Base-by-base conservation (phyloP, 23 tunicate species). In the Trididemnum miniatum region DNA sequence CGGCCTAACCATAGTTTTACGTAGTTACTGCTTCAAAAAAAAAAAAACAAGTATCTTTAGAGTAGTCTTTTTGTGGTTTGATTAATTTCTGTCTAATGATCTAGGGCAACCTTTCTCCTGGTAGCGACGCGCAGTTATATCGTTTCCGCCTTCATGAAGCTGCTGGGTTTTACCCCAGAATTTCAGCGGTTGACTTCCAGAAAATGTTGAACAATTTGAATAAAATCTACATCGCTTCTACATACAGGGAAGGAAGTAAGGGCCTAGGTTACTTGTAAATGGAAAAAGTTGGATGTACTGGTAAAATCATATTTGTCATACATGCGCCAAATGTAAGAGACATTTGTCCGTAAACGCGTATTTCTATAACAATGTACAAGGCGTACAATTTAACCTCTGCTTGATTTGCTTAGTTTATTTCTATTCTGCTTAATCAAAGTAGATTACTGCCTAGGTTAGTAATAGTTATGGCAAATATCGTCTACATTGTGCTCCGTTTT, bases 131-230 rank as follows among this genome's bases (percentile, higher is more conserved):
- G 5, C 89, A 87, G 38, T 27, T 49, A 7, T 92, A 80, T 75
- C 60, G 86, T 4, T 87, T 87, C 86, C 89, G 92, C 22, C 86
- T 92, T 23, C 97, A 92, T 44, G 97, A 87, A 73, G 89, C 89
- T 9, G 89, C 92, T n/a, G 92, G 83, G 22, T 92, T 92, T 62
- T 31, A 35, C 18, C 97, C 97, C 2, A 54, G 80, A 5, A 49
- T 92, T 35, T 54, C 92, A 0, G 77, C 97, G 5, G 63, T 87
- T 66, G 80, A 92, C 27, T 92, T 92, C 86, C 97, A 92, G 78
- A 83, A 83, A 35, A 83, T 92, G 82, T 83, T 92, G 2, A 87
- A 87, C 86, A 44, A 72, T 28, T 59, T 92, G 31, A 83, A 54
- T 2, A 75, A 51, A 54, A 73, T 92, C 52, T 63, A 80, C 44